A percentile compares a stretch with the other conserved stretches of the same genome.
Conservation (phyloP, 2,888 invertebrate genomes). For the Sceliomorpha sp. region DNA sequence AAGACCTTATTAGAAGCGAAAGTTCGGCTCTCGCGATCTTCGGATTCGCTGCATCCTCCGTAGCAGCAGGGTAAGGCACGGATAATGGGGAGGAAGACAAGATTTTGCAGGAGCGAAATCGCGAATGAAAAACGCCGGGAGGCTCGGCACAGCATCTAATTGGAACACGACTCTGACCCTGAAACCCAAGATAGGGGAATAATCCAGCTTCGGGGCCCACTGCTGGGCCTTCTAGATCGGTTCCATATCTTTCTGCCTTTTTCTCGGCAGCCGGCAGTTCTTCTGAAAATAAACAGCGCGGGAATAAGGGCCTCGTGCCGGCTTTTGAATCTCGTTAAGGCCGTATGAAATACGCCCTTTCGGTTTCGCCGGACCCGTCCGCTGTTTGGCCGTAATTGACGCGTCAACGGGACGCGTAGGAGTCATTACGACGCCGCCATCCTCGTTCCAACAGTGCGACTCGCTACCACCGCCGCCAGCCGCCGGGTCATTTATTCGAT, state of each 20-base stretch:
- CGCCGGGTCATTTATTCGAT: slow-evolving; percentile 57
- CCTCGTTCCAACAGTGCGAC: slow-evolving; percentile 40
- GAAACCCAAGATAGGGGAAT: slow-evolving; percentile 33
- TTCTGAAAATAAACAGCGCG: slow-evolving; percentile 1
- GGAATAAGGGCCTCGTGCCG: slow-evolving; percentile 15
- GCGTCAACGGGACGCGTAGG: slow-evolving; percentile 57
- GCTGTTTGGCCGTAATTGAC: slow-evolving; percentile 52
- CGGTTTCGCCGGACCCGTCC: slow-evolving; percentile 21
- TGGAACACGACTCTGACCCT: slow-evolving; percentile 52
- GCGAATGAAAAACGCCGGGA: slow-evolving; percentile 27
- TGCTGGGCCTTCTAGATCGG: slow-evolving; percentile 15
- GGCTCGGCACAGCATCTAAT: slow-evolving; percentile 32
- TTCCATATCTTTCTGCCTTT: slow-evolving; percentile 15
- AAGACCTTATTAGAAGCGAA: slow-evolving; percentile 47
- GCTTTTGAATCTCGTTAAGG: slow-evolving; percentile 45
- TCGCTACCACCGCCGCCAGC: slow-evolving; percentile 33
- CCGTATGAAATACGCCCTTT: slow-evolving; percentile 38
- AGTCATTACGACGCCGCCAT: slow-evolving; percentile 47
- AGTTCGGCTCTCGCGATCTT: slow-evolving; percentile 22
- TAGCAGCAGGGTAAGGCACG: too few species aligned
- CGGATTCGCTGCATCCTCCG: not conserved
- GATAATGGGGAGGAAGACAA: too few species aligned
- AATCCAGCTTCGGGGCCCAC: slow-evolving; percentile 13
- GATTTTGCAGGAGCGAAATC: slow-evolving; percentile 20
- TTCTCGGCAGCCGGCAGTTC: not conserved